Evolutionary conservation across 2,888 invertebrate species (phyloP).

Genomic region (Ramazzottius varieornatus): DNA sequence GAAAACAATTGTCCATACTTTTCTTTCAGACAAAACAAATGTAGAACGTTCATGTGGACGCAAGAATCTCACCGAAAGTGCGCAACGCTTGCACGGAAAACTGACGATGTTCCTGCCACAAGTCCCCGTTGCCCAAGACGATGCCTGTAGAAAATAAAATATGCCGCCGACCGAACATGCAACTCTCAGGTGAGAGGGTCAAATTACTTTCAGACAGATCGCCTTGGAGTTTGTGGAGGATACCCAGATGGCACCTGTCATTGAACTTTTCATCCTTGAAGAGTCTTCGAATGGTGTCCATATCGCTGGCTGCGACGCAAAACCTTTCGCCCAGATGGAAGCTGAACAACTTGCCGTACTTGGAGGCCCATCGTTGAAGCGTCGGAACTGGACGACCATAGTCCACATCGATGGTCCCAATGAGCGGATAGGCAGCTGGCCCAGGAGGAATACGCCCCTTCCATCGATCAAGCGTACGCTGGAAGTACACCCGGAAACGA

Average conservation of each 20-base stretch:
- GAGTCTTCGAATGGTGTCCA: no score
- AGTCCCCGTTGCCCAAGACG: neutral
- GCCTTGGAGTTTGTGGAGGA: no score
- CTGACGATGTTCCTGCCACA: slow-evolving; percentile 9
- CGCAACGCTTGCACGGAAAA: slow-evolving; percentile 8
- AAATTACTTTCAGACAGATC: no score
- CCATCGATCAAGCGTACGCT: neutral
- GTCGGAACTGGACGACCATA: neutral
- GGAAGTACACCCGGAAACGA: neutral
- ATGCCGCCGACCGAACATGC: no score
- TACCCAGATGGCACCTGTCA: no score
- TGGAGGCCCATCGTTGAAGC: neutral
- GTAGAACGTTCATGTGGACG: no score
- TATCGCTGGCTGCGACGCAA: no score
- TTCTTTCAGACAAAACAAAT: no score
- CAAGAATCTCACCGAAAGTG: slow-evolving; percentile 7
- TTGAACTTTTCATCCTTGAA: no score
- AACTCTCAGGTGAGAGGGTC: no score
- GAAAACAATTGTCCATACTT: neutral
- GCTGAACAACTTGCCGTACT: neutral
- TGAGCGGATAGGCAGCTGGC: neutral
- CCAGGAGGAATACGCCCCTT: neutral
- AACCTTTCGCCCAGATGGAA: neutral
- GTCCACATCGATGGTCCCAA: neutral
- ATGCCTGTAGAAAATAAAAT: no score